Evolutionary conservation across 2,113 vertebrate genomes (phyloP).

Genomic region (Taxidea taxus): DNA sequence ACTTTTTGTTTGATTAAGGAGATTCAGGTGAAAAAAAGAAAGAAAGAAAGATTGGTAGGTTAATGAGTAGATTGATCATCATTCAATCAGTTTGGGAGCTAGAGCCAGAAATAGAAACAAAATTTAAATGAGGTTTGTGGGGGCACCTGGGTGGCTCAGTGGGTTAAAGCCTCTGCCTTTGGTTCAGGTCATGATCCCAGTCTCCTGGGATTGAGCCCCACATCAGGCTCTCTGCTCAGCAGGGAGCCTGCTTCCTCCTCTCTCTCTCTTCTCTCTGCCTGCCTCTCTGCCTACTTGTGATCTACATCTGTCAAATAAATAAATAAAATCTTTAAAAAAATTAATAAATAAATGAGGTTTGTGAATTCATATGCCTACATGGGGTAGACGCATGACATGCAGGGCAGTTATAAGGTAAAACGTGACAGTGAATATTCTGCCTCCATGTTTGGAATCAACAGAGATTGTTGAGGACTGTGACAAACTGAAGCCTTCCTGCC

Average conservation of each 20-base stretch:
- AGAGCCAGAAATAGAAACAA: neutral
- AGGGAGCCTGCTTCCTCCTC: too few relatives aligned
- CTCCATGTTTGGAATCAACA: neutral
- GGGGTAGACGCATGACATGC: neutral
- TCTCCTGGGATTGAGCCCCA: too few relatives aligned
- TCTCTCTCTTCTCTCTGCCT: too few relatives aligned
- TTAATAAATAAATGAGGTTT: neutral
- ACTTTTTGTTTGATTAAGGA: slow-evolving; percentile 20
- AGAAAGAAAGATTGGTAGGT: neutral
- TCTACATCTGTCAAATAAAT: too few relatives aligned
- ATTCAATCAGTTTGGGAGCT: neutral
- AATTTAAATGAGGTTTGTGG: neutral
- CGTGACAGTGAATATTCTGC: neutral
- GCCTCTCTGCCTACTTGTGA: too few relatives aligned
- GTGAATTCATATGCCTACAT: neutral
- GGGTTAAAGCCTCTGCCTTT: too few relatives aligned
- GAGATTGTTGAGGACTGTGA: neutral
- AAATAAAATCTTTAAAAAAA: too few relatives aligned
- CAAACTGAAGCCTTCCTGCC: neutral
- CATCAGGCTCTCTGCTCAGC: too few relatives aligned
- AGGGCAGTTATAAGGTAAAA: neutral
- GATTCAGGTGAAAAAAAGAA: neutral
- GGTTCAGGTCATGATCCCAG: too few relatives aligned
- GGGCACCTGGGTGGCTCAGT: too few relatives aligned
- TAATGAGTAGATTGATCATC: neutral